Evolutionary conservation across 2,888 invertebrate genomes (phyloP).

Genomic region (Acanthosoma haemorrhoidale): DNA sequence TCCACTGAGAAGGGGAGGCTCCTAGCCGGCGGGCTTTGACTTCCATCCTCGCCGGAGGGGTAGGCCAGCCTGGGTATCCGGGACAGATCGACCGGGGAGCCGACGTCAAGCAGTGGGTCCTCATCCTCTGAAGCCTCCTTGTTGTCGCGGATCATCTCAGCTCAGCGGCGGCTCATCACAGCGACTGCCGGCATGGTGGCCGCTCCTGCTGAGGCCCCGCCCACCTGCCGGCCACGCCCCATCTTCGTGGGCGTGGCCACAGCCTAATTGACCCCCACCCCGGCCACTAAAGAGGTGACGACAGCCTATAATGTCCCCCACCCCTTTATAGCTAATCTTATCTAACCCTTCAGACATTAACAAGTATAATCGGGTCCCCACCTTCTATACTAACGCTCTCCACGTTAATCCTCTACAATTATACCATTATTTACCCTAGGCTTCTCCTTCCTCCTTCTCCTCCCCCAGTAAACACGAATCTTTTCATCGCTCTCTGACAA

Average conservation of each 20-base stretch:
- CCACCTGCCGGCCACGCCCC: constrained; percentile 16
- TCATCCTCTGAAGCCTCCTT: constrained; percentile 45
- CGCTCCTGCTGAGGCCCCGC: not conserved
- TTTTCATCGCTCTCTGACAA: not conserved
- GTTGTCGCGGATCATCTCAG: constrained; percentile 17
- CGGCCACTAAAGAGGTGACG: constrained; percentile 37
- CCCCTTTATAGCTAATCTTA: constrained; percentile 38
- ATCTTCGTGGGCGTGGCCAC: not conserved
- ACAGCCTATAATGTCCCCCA: constrained; percentile 35
- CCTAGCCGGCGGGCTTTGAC: constrained; percentile 42
- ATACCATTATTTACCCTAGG: constrained; percentile 7
- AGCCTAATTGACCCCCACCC: constrained; percentile 3
- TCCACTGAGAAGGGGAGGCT: constrained; percentile 81
- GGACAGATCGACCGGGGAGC: constrained; percentile 47
- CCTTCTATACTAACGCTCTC: constrained; percentile 17
- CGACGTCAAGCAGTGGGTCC: constrained; percentile 43
- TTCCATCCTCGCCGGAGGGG: constrained; percentile 39
- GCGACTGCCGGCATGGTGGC: constrained; percentile 3
- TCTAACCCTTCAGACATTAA: constrained; percentile 35
- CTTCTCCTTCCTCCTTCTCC: not conserved
- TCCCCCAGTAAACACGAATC: not conserved
- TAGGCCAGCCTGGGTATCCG: constrained; percentile 42
- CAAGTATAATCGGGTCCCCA: constrained; percentile 33
- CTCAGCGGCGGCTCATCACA: constrained; percentile 11
- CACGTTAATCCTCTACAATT: constrained; percentile 20